Evolutionary conservation across 2,797 vertebrate species (phyloP).

Genomic region (Tadarida brasiliensis): DNA sequence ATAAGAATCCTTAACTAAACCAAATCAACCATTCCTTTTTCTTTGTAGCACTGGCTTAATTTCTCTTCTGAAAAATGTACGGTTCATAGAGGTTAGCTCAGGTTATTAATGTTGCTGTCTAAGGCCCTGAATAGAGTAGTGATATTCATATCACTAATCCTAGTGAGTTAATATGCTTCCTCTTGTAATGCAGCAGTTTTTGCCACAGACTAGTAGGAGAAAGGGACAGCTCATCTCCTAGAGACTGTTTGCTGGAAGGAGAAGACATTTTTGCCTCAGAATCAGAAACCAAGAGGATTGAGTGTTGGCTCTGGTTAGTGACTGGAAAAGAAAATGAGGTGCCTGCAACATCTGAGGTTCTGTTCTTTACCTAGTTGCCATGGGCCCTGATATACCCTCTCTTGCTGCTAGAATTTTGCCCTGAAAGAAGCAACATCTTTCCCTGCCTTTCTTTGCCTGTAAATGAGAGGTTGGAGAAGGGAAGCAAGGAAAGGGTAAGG

Average conservation of each 20-base stretch:
- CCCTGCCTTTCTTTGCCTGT: constrained; percentile 45
- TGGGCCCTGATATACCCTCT: neutral
- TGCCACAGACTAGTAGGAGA: constrained; percentile 58
- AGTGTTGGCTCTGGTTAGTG: constrained; percentile 70
- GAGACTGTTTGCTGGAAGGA: constrained; percentile 48
- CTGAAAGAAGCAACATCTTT: neutral
- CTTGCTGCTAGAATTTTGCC: neutral
- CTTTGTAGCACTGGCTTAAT: neutral
- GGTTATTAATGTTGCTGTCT: constrained; percentile 24
- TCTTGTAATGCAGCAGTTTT: constrained; percentile 57
- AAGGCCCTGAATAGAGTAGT: neutral
- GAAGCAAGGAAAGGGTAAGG: neutral
- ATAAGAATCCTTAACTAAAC: constrained; percentile 10
- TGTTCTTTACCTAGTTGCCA: constrained; percentile 3
- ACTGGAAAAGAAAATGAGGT: constrained; percentile 10
- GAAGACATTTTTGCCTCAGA: constrained; percentile 70
- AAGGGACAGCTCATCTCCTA: constrained; percentile 34
- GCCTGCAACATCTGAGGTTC: constrained; percentile 59
- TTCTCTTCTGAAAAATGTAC: constrained; percentile 1
- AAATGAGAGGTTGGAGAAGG: neutral
- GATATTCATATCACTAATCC: neutral
- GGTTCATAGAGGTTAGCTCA: neutral
- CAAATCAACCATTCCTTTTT: constrained; percentile 18
- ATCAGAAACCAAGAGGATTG: constrained; percentile 75
- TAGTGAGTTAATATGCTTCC: constrained; percentile 62